Evolutionary conservation across 2,113 vertebrate species (phyloP), one percentile per base, ranked within the genome.

Genomic region (Lepisosteus osseus): DNA sequence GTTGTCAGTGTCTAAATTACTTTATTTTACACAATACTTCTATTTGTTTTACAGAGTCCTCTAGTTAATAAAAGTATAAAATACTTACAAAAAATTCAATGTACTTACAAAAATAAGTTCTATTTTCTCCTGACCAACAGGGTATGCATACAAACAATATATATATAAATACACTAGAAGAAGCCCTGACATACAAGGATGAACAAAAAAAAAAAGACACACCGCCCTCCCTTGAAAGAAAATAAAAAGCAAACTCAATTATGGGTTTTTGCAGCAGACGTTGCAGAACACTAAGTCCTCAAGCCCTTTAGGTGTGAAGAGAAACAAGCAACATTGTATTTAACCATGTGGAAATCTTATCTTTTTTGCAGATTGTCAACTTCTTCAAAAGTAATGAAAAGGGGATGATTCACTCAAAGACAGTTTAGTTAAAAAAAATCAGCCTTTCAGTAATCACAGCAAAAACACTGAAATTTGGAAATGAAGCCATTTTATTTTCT

Each of bases 51-150:
- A 90, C 88, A 90, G 84, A 88, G 84, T 90, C 87, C 84, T 83
- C 86, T 90, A 91, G 89, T 89, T 56, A 64, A 2, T 64, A 90
- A 90, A 91, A 89, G 89, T 92, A 92, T 82, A 92, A 92, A 92
- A 92, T 92, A 90, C 88, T 90, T 92, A 90, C 86, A 92, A 91
- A 91, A 68, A 80, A 67, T 86, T 85, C 83, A 86, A 91, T 90
- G 77, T 84, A 84, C 82, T 90, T 92, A 92, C 89, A 92, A 92
- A 92, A 92, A 92, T 91, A 92, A 89, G 86, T 79, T 91, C 87
- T 88, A 89, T 91, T 85, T 85, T 87, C 84, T 88, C 79, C 83
- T 81, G 73, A 75, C 85, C 81, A 84, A 81, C 77, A 87, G 77
- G 82, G 89, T 90, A 91, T 81, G 85, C 77, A 77, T 89, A 90